A percentile compares a stretch with the other conserved stretches of the same genome.
Conservation (phyloP, 1,140 invertebrate species). For the Piezodorus guildinii region DNA sequence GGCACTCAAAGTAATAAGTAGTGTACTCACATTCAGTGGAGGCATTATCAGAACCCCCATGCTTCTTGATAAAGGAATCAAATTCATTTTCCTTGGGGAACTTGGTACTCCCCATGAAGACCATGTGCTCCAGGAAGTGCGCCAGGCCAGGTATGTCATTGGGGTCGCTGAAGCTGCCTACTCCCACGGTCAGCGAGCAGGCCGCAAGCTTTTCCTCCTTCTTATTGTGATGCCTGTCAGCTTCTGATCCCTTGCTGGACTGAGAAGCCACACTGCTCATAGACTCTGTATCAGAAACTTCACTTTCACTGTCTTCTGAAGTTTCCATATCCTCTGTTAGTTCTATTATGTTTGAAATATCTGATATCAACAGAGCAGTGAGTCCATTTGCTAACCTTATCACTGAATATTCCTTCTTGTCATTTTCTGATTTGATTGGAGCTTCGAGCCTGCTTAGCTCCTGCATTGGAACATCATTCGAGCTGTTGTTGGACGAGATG, state of each 20-base stretch:
- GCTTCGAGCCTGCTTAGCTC: not conserved
- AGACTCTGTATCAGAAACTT: not conserved
- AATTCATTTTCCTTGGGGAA: slow-evolving; percentile 44
- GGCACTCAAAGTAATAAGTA: slow-evolving; percentile 77
- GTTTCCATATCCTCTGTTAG: not conserved
- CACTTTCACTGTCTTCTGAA: slow-evolving; percentile 1
- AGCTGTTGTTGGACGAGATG: not conserved
- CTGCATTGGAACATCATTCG: not conserved
- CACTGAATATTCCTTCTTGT: slow-evolving; percentile 26
- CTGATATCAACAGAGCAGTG: slow-evolving; percentile 25
- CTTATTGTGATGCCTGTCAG: not conserved
- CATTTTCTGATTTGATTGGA: slow-evolving; percentile 13
- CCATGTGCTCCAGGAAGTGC: slow-evolving; percentile 93
- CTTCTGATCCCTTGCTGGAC: not conserved
- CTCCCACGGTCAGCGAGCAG: slow-evolving; percentile 54
- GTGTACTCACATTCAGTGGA: slow-evolving; percentile 66
- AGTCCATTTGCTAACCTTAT: slow-evolving; percentile 25
- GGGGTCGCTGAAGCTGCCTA: slow-evolving; percentile 45
- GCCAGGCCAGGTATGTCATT: slow-evolving; percentile 71
- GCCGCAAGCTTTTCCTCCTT: slow-evolving; percentile 43
- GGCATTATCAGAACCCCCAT: slow-evolving; percentile 41
- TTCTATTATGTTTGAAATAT: slow-evolving; percentile 7
- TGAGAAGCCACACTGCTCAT: not conserved
- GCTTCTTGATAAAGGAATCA: slow-evolving; percentile 37
- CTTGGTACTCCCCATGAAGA: slow-evolving; percentile 57